Percentiles rank a stretch among this genome's conserved stretches.
Evolutionary conservation across 2,797 vertebrate species (phyloP).

Genomic region (Periophthalmus magnuspinnatus): DNA sequence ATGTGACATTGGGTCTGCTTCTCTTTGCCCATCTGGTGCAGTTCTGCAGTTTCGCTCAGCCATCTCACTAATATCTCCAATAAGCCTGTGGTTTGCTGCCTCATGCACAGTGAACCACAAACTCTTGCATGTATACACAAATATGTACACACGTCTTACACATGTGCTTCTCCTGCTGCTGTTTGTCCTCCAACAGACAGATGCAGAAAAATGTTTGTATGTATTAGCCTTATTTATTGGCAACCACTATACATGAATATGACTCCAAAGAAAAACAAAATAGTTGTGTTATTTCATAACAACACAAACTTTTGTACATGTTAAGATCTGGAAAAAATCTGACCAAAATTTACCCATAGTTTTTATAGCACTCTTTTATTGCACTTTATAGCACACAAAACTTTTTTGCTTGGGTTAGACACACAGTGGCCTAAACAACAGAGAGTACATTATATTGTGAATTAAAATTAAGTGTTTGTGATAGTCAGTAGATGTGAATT

Average conservation of each 20-base stretch:
- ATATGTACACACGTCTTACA: slow-evolving; percentile 45
- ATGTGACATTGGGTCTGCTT: slow-evolving; percentile 45
- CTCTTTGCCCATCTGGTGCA: slow-evolving; percentile 79
- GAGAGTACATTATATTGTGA: slow-evolving; percentile 38
- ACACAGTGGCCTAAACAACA: slow-evolving; percentile 28
- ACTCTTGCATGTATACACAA: slow-evolving; percentile 35
- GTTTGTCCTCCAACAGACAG: slow-evolving; percentile 75
- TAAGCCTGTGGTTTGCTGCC: slow-evolving; percentile 81
- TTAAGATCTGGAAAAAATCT: no score
- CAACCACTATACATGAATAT: slow-evolving; percentile 39
- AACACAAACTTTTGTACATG: no score
- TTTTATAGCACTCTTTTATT: not conserved
- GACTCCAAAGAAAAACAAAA: no score
- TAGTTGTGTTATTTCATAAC: no score
- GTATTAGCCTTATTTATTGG: slow-evolving; percentile 72
- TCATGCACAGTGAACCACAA: slow-evolving; percentile 54
- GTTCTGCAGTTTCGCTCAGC: slow-evolving; percentile 71
- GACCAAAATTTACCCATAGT: no score
- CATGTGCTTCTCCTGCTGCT: slow-evolving; percentile 68
- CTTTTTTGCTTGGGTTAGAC: not conserved
- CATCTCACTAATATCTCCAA: slow-evolving; percentile 81
- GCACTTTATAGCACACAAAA: no score
- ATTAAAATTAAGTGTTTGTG: slow-evolving; percentile 29
- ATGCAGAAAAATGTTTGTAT: slow-evolving; percentile 69
- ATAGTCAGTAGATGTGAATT: slow-evolving; percentile 57